Conservation (phyloP, 2,113 vertebrate species). For the Cromileptes altivelis region DNA sequence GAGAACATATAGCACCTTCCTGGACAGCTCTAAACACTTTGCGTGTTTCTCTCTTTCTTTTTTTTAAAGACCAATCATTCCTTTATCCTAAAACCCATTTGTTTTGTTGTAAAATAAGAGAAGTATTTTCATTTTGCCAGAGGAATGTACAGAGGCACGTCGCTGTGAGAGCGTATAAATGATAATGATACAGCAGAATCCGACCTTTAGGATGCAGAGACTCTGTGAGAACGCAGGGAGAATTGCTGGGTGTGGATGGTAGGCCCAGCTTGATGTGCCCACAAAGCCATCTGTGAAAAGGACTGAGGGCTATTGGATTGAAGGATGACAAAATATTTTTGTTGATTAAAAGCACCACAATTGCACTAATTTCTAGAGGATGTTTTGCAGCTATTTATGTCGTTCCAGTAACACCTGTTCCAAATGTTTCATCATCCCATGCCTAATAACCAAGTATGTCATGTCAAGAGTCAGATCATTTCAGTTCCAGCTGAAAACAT, state of each 20-base stretch:
- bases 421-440: conserved; percentile 8
- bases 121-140: conserved; percentile 11
- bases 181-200: conserved; percentile 46
- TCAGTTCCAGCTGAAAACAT: conserved; percentile 22
- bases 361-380: not conserved
- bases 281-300: conserved; percentile 28
- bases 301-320: not conserved
- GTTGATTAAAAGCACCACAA: conserved; percentile 17
- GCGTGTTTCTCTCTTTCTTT: not conserved
- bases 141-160: conserved; percentile 19
- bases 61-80: not conserved
- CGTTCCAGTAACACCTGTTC: not conserved
- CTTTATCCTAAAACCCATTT: not conserved
- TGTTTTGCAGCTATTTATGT: not conserved
- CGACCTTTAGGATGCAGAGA: conserved; percentile 26
- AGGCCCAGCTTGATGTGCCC: conserved; percentile 22
- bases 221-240: conserved; percentile 18
- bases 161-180: conserved; percentile 30
- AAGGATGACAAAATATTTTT: not conserved
- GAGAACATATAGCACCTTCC: not conserved
- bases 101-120: conserved; percentile 25
- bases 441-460: not conserved
- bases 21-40: not conserved
- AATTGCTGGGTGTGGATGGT: conserved; percentile 19
- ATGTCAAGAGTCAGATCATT: conserved; percentile 4